Conservation (phyloP, 2,888 invertebrate species). For the Sesamia inferens region DNA sequence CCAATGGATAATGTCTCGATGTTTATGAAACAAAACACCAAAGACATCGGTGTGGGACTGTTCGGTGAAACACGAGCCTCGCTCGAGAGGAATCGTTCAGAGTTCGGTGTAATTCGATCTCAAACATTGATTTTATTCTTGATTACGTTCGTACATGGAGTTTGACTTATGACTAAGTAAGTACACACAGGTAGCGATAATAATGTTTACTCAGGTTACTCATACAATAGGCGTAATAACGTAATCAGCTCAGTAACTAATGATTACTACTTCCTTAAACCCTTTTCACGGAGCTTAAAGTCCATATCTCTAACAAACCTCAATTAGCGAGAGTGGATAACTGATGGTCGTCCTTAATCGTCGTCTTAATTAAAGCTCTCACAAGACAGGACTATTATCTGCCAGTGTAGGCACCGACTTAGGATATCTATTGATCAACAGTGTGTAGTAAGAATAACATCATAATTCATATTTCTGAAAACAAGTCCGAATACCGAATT, state of each 20-base stretch:
- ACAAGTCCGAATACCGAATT: background rate
- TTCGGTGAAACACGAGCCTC: constrained; percentile 55
- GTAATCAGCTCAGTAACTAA: background rate
- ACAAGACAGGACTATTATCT: constrained; percentile 20
- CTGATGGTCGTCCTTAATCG: constrained; percentile 19
- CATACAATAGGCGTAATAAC: background rate
- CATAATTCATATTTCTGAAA: constrained; percentile 3
- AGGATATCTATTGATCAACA: constrained; percentile 14
- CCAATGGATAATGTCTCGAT: constrained; percentile 75
- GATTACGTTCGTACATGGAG: background rate
- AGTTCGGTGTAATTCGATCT: background rate
- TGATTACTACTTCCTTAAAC: background rate
- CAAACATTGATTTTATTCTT: constrained; percentile 2
- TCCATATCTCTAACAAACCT: constrained; percentile 29
- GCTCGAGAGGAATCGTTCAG: constrained; percentile 71
- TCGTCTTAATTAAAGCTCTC: constrained; percentile 37
- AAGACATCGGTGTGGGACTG: constrained; percentile 59
- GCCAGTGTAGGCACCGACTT: background rate
- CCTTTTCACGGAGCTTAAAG: constrained; percentile 24
- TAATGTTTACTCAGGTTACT: background rate
- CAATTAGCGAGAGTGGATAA: constrained; percentile 40
- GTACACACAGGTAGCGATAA: background rate
- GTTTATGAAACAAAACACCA: constrained; percentile 84
- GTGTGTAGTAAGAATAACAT: background rate
- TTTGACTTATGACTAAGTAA: background rate